These are phyloP conservation scores for Atopsyche davidsoni DNA, from an alignment of 1,140 invertebrate genomes.

Conservation along the genomic window DNA sequence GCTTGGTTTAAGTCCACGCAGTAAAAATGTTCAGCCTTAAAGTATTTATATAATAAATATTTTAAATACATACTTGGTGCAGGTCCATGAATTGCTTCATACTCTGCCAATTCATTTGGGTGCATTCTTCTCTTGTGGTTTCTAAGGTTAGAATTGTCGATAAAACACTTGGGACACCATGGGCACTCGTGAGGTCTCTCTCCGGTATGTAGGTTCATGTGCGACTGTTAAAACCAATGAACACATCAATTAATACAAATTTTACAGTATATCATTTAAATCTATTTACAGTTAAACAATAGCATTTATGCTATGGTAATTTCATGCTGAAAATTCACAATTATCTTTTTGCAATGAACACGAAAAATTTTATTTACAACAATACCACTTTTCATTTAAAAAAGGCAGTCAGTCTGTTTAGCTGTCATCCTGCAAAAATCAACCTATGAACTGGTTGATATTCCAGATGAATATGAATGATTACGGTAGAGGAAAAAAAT, in stretches of 20 bases:
- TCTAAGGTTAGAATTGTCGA: conserved; percentile 24
- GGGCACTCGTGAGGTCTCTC: conserved; percentile 21
- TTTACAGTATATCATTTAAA: too few relatives aligned
- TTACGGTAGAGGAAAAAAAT: neutral
- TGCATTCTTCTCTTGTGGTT: conserved; percentile 27
- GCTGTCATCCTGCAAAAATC: too few relatives aligned
- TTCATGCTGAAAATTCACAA: too few relatives aligned
- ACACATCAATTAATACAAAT: too few relatives aligned
- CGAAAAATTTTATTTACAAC: too few relatives aligned
- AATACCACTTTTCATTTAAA: too few relatives aligned
- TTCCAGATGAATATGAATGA: neutral
- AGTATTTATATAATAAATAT: conserved; percentile 4
- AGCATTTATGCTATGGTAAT: too few relatives aligned
- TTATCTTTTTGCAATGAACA: too few relatives aligned
- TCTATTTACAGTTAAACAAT: too few relatives aligned
- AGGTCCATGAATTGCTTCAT: conserved; percentile 21
- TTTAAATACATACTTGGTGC: conserved; percentile 17
- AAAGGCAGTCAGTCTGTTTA: too few relatives aligned
- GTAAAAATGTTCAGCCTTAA: too few relatives aligned
- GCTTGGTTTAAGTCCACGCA: too few relatives aligned
- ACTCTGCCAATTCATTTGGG: conserved; percentile 20
- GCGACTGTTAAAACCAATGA: conserved; percentile 15
- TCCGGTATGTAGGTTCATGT: conserved; percentile 25
- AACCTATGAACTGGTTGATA: neutral
- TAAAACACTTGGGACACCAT: conserved; percentile 28